phyloP scores from a whole-genome alignment of 2,888 invertebrate species.

The Ormyrus rosae region DNA sequence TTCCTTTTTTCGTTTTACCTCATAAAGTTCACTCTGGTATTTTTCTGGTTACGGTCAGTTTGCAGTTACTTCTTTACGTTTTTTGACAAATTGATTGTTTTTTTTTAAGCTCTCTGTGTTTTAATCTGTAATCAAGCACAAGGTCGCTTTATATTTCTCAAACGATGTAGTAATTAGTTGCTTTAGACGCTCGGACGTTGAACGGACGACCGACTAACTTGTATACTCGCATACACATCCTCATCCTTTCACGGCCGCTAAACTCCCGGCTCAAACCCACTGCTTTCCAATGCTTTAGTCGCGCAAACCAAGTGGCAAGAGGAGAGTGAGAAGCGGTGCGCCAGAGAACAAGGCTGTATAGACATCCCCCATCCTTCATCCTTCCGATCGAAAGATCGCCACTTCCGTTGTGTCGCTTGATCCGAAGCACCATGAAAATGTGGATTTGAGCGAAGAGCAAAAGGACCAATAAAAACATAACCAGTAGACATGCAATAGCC shows the following conservation, averaged over 20 bases:
- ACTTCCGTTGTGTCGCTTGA: conserved; percentile 48
- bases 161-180: conserved; percentile 52
- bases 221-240: conserved; percentile 43
- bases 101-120: conserved; percentile 32
- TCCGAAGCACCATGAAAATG: conserved; percentile 45
- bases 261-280: conserved; percentile 44
- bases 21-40: conserved; percentile 24
- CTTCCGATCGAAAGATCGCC: conserved; percentile 41
- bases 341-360: conserved; percentile 44
- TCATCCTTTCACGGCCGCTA: conserved; percentile 23
- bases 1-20: conserved; percentile 5
- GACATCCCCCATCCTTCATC: conserved; percentile 23
- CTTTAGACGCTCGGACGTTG: conserved; percentile 52
- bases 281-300: conserved; percentile 57
- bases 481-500: conserved; percentile 4
- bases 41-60: conserved; percentile 44
- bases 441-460: conserved; percentile 47
- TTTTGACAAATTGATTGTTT: conserved; percentile 38
- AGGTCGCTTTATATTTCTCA: conserved; percentile 56
- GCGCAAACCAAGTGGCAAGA: conserved; percentile 53
- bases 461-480: conserved; percentile 30
- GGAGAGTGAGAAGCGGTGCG: conserved; percentile 46
- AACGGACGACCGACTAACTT: conserved; percentile 49
- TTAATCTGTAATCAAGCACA: conserved; percentile 54
- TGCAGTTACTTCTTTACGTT: conserved; percentile 28